Evolutionary conservation across 1,140 invertebrate genomes (phyloP).

Genomic region (Nymphalis io): DNA sequence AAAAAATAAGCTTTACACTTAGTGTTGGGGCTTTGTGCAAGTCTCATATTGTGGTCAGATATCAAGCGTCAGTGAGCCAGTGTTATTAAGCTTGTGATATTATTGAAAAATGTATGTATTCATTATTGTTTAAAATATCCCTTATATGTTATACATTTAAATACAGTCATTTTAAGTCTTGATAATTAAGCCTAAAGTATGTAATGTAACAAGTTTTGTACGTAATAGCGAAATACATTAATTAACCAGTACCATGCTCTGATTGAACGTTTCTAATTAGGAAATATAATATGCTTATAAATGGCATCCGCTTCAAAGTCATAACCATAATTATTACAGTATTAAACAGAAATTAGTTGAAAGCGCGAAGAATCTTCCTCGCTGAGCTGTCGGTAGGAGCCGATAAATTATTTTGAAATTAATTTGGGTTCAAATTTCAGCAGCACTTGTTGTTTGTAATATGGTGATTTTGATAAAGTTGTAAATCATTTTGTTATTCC

Average conservation of each 20-base stretch:
- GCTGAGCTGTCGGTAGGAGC: slow-evolving; percentile 23
- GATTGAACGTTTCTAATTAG: neutral
- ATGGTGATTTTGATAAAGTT: slow-evolving; percentile 41
- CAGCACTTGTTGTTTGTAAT: slow-evolving; percentile 42
- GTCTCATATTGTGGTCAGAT: too few species aligned
- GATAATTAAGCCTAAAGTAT: too few species aligned
- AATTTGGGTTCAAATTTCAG: slow-evolving; percentile 42
- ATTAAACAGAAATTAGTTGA: slow-evolving; percentile 25
- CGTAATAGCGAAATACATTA: too few species aligned
- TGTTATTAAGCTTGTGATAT: too few species aligned
- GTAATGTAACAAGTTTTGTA: too few species aligned
- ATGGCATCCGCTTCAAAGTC: neutral
- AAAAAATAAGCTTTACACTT: too few species aligned
- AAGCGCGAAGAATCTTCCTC: slow-evolving; percentile 15
- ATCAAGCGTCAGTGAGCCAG: too few species aligned
- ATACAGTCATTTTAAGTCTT: too few species aligned
- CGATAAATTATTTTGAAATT: slow-evolving; percentile 48
- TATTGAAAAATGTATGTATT: too few species aligned
- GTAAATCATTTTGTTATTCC: slow-evolving; percentile 47
- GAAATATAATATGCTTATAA: slow-evolving; percentile 3
- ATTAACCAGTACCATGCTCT: neutral
- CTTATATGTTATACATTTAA: too few species aligned
- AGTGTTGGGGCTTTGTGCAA: too few species aligned
- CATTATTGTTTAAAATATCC: too few species aligned
- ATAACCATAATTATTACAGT: slow-evolving; percentile 19